A percentile compares a stretch with the other conserved stretches of the same genome.
phyloP scores from a whole-genome alignment of 2,113 vertebrate genomes.

The Aspiorhynchus laticeps region DNA sequence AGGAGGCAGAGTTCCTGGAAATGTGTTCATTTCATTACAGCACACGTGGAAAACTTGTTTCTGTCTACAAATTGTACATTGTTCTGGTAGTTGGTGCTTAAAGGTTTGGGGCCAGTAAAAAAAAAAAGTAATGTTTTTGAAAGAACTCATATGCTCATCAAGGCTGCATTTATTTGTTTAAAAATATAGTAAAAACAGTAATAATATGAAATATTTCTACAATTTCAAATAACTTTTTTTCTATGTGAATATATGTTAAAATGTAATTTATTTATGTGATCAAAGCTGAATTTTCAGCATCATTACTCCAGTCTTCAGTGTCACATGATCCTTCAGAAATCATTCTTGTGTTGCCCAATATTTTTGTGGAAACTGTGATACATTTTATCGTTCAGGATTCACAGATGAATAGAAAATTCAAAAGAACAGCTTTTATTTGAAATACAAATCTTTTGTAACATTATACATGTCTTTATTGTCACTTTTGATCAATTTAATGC shows the following conservation, averaged over 20 bases:
- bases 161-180: background rate
- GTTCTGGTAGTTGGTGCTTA: background rate
- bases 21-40: slow-evolving; percentile 19
- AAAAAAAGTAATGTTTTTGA: too few species aligned
- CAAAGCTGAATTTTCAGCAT: background rate
- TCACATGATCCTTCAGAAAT: background rate
- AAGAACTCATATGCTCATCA: background rate
- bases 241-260: background rate
- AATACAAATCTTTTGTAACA: too few species aligned
- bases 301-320: background rate
- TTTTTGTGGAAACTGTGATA: too few species aligned
- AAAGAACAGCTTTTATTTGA: too few species aligned
- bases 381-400: too few species aligned
- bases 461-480: too few species aligned
- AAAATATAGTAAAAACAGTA: background rate
- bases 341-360: background rate
- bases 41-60: background rate
- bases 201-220: too few species aligned
- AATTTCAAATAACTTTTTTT: background rate
- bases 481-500: too few species aligned
- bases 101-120: too few species aligned
- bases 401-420: too few species aligned
- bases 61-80: background rate
- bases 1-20: slow-evolving; percentile 31
- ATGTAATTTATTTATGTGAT: background rate